Percentiles rank a stretch among this genome's conserved stretches.
Conservation (phyloP, 2,797 vertebrate genomes). For the Coccyzus lansbergi region DNA sequence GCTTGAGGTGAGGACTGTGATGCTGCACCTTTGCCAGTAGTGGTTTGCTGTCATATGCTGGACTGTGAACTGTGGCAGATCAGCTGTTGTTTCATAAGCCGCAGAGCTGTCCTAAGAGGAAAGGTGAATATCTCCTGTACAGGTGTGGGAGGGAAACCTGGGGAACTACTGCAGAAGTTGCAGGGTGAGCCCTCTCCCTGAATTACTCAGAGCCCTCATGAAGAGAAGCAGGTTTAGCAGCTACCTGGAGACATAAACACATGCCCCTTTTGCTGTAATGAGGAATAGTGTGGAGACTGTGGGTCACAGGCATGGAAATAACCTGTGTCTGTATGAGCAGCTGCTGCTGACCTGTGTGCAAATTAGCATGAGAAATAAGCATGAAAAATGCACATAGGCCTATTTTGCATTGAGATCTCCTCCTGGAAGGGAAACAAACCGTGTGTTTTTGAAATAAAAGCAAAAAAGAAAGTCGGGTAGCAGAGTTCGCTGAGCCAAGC, state of each 20-base stretch:
- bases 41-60: neutral
- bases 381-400: neutral
- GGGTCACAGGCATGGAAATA: neutral
- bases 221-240: neutral
- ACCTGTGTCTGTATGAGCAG: neutral
- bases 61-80: neutral
- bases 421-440: neutral
- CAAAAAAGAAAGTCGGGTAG: neutral
- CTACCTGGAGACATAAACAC: slow-evolving; percentile 5
- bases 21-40: neutral
- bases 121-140: neutral
- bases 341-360: slow-evolving; percentile 3
- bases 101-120: slow-evolving; percentile 11
- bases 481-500: neutral
- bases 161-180: slow-evolving; percentile 54
- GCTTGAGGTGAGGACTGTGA: neutral
- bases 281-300: neutral
- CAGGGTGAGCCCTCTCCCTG: slow-evolving; percentile 52
- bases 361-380: neutral
- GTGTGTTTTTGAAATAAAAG: neutral
- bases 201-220: neutral
- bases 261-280: neutral
- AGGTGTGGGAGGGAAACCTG: slow-evolving; percentile 45
- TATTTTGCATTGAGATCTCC: neutral
- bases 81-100: neutral